phyloP scores from a whole-genome alignment of 2,888 invertebrate genomes.

The Tipula unca region DNA sequence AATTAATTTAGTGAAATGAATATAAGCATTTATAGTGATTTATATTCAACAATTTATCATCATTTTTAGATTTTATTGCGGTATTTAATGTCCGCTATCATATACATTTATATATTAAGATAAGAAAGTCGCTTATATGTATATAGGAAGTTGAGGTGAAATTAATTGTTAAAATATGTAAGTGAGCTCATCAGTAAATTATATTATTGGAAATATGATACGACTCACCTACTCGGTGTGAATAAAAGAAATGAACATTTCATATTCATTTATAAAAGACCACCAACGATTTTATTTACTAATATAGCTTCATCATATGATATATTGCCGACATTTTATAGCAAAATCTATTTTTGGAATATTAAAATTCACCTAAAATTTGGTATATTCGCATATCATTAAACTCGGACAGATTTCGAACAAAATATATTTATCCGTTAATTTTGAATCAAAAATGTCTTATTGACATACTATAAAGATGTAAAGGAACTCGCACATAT shows the following conservation, averaged over 20 bases:
- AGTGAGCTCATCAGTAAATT: not conserved
- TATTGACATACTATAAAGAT: too few species aligned
- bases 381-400: too few species aligned
- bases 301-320: too few species aligned
- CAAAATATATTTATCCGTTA: too few species aligned
- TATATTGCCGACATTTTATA: too few species aligned
- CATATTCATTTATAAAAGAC: not conserved
- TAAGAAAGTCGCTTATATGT: not conserved
- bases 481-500: too few species aligned
- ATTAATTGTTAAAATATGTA: not conserved
- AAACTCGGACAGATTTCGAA: too few species aligned
- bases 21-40: not conserved
- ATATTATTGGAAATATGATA: not conserved
- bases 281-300: not conserved
- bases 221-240: not conserved
- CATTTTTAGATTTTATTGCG: not conserved
- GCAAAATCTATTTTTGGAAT: too few species aligned
- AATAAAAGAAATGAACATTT: not conserved
- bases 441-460: too few species aligned
- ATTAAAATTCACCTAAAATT: too few species aligned
- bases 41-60: not conserved
- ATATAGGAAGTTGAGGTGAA: not conserved
- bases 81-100: not conserved
- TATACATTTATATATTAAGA: not conserved
- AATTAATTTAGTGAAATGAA: not conserved